Evolutionary conservation across 2,797 vertebrate genomes (phyloP).

Genomic region (Okamejei kenojei): DNA sequence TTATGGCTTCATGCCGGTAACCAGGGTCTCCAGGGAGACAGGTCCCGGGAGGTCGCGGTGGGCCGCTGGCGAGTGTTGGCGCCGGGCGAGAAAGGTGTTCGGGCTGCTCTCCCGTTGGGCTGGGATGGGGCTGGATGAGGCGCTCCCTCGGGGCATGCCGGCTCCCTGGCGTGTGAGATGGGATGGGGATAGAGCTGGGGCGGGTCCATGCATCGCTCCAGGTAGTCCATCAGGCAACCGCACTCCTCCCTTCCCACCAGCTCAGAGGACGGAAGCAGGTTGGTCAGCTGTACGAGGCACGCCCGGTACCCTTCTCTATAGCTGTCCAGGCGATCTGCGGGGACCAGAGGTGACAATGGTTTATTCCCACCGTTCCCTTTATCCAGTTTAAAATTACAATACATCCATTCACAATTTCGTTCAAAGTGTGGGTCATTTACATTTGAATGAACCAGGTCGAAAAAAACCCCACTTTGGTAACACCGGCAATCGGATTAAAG

Average conservation of each 20-base stretch:
- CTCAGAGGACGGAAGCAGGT: constrained; percentile 57
- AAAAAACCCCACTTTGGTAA: neutral
- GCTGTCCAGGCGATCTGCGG: constrained; percentile 51
- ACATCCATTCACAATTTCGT: neutral
- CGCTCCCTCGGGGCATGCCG: constrained; percentile 41
- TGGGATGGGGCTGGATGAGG: constrained; percentile 35
- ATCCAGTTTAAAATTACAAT: no score
- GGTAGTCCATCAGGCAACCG: constrained; percentile 57
- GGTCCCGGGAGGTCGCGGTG: neutral
- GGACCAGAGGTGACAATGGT: neutral
- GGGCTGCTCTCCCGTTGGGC: constrained; percentile 31
- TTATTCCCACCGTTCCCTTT: neutral
- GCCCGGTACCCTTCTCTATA: constrained; percentile 70
- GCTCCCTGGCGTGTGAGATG: constrained; percentile 53
- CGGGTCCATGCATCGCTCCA: constrained; percentile 53
- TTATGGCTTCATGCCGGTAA: neutral
- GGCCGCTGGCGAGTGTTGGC: neutral
- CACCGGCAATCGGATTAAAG: neutral
- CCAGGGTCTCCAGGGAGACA: constrained; percentile 2
- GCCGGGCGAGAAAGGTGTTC: neutral
- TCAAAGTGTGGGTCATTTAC: neutral
- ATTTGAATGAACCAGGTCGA: neutral
- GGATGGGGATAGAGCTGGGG: constrained; percentile 24
- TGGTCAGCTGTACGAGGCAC: constrained; percentile 66
- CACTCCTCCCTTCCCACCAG: constrained; percentile 56